Base-by-base conservation (phyloP, 2,888 invertebrate species). In the Drosophila pegasa region DNA sequence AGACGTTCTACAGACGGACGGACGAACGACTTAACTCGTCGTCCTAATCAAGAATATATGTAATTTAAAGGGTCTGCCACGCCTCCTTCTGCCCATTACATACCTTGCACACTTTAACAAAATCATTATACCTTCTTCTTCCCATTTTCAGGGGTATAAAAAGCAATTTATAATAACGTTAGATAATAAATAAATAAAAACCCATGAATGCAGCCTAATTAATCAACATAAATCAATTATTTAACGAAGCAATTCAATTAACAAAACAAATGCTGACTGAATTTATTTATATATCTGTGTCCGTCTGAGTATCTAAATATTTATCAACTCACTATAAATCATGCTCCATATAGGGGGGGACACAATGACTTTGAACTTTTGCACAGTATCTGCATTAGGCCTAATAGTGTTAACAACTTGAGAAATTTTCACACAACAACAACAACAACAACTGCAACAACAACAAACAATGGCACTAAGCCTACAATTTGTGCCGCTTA, bases 141-240 rank as follows among this genome's bases (percentile, higher is more conserved):
- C n/a, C n/a, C n/a, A n/a, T n/a, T n/a, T n/a, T n/a, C n/a, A n/a
- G n/a, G n/a, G n/a, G n/a, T 71, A 50, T 71, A 59, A 48, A 52
- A 37, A 64, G 55, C 54, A 56, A 58, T 68, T 47, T 57, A 66
- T 65, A 47, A 56, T 33, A 40, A 20, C 62, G 80, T 64, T 76
- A 64, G 41, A 50, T 45, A 29, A 69, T 50, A 59, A 56, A 51
- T 22, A 75, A 55, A 60, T 63, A 51, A 27, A 75, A 55, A 60
- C 63, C 50, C 35, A 29, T 70, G 72, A 83, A 78, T 78, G 65
- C 69, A 56, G 27, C 63, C 66, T 68, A 82, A 82, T 82, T 87
- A 82, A 87, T 82, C 82, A 81, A 69, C 62, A 52, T 72, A 78
- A 78, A 76, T 76, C 58, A 70, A 67, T 78, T 75, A 75, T 71